Evolutionary conservation across 2,888 invertebrate genomes (phyloP), one percentile per base, ranked within the genome.

Genomic region (Oligia strigilis): DNA sequence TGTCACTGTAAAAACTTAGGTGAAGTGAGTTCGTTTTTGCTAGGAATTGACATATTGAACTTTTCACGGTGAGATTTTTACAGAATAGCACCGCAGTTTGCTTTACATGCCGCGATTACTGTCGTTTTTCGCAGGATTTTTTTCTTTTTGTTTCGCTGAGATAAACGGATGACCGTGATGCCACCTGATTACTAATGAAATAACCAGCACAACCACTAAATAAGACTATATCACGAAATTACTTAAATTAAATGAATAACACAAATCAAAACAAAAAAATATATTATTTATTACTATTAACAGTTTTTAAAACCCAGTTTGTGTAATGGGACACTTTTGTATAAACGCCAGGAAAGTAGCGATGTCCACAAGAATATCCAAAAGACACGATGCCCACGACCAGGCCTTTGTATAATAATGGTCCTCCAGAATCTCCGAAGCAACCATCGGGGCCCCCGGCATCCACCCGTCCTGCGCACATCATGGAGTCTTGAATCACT

Each of bases 371-470:
- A 0, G 95, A 95, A 82, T 94, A 96, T 1, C 97, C 97, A 70
- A 96, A 97, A 0, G 97, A 97, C 0, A 97, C 96, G 1, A 97
- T 88, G 9, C 97, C 97, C 0, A 95, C 93, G 0, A 97, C 94
- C 0, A 97, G 92, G 23, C 97, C 97, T 88, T 96, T 96, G 79
- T 96, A 96, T 66, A 97, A 88, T 2, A 97, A 82, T 0, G 97
- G 97, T 9, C 97, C 97, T 6, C 97, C 97, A 13, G 97, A 97
- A 82, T 97, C 97, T 0, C 97, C 97, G 19, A 94, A 96, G 86
- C 97, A 97, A 0, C 96, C 97, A 60, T 97, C 97, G 0, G 95
- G 93, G 0, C 96, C 96, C 0, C 95, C 96, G 0, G 92, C 86
- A 69, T 96, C 95, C 1, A 95, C 80, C 23, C 91, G 92, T 6